Base-by-base conservation (phyloP, 1,140 invertebrate genomes). In the Cylas formicarius region DNA sequence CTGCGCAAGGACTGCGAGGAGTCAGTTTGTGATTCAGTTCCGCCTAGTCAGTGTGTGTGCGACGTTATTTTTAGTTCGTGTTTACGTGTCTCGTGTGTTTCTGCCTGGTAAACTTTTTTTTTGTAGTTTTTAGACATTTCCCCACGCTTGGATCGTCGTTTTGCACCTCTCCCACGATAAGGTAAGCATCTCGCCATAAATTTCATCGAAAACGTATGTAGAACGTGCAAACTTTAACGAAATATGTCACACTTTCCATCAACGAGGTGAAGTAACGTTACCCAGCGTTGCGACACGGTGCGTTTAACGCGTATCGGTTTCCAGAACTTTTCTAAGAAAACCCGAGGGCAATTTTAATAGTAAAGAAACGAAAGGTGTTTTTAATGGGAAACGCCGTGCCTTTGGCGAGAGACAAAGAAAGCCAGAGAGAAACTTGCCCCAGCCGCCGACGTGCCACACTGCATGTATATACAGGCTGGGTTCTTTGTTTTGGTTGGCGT, bases 171-270 rank as follows among this genome's bases (percentile, higher is more conserved):
- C 37, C 43, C 40, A 26, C 31, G 43, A 22, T 9, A 20, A 43
- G 47, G 47, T 49, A 42, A 43, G 47, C 26, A 17, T 27, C n/a
- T 9, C 28, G 7, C 24, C 7, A 19, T 4, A 32, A 21, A 35
- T 11, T 13, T 5, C 8, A n/a, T 4, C 7, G 3, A 6, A 35
- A 20, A 10, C 11, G 8, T 6, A n/a, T 3, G n/a, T 3, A 24
- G 11, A 26, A 20, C 11, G 6, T 18, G 20, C 10, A 29, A 44
- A 44, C 21, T 26, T 24, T 28, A n/a, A 6, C 22, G 17, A 50
- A 50, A 50, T 50, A 50, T 50, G 48, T 39, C 38, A 44, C 43
- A 45, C 43, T 45, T 45, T 45, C 43, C 4, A 45, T 26, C 17
- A 27, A 11, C 5, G 41, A 38, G 37, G 43, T 36, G 35, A 45